phyloP scores from a whole-genome alignment of 2,797 vertebrate species.

The Eurystomus glaucurus region DNA sequence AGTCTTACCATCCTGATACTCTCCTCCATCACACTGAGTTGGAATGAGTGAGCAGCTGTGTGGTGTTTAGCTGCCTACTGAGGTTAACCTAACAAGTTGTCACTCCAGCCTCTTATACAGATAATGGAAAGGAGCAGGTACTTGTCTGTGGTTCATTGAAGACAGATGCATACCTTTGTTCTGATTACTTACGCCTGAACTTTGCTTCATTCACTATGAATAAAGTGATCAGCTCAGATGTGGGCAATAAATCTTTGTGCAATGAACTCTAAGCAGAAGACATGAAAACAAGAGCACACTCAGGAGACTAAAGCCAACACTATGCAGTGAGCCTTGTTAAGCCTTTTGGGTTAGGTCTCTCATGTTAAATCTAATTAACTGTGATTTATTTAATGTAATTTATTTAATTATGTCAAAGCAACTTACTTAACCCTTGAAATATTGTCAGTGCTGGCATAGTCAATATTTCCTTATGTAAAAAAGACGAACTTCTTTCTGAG shows the following conservation, averaged over 20 bases:
- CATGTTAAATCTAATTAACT: neutral
- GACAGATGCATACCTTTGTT: neutral
- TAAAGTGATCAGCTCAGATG: neutral
- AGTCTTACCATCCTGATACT: neutral
- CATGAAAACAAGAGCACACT: neutral
- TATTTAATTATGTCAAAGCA: neutral
- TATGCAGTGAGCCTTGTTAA: neutral
- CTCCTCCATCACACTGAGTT: neutral
- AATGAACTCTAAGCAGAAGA: neutral
- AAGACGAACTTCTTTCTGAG: neutral
- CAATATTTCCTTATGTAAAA: neutral
- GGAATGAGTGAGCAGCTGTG: neutral
- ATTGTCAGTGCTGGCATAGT: neutral
- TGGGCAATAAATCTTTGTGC: neutral
- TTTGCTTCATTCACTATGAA: neutral
- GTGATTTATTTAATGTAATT: neutral
- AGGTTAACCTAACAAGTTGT: neutral
- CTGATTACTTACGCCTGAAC: neutral
- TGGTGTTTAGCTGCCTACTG: neutral
- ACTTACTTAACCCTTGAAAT: neutral
- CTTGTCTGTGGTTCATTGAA: neutral
- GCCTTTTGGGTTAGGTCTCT: neutral
- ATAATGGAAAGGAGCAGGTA: neutral
- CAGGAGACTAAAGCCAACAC: neutral
- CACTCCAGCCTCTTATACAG: neutral